A percentile compares a stretch with the other conserved stretches of the same genome.
phyloP scores from a whole-genome alignment of 2,113 vertebrate genomes.

The Conger conger region DNA sequence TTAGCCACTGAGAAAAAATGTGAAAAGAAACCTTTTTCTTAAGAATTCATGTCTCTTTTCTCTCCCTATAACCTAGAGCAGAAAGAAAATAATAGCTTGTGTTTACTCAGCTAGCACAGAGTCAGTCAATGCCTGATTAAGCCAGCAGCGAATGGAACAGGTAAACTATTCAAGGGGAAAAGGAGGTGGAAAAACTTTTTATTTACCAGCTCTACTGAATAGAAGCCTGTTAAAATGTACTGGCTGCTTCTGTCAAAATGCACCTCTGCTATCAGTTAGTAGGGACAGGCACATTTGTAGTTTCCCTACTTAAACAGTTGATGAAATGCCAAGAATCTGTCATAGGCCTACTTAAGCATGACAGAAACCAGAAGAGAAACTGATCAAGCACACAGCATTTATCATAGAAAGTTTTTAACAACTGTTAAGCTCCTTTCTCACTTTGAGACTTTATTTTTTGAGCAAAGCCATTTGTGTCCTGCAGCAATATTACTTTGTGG shows the following conservation, averaged over 20 bases:
- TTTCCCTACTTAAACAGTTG: not conserved
- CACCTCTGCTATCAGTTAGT: slow-evolving; percentile 16
- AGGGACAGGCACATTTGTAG: not conserved
- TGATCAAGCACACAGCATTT: not conserved
- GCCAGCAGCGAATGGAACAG: slow-evolving; percentile 29
- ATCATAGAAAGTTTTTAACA: not conserved
- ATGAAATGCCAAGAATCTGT: slow-evolving; percentile 34
- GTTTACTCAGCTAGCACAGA: slow-evolving; percentile 7
- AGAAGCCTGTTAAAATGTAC: slow-evolving; percentile 22
- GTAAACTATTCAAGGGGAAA: slow-evolving; percentile 37
- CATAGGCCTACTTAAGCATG: slow-evolving; percentile 16
- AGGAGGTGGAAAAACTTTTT: slow-evolving; percentile 33
- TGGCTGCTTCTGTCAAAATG: slow-evolving; percentile 18
- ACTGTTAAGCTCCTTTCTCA: not conserved
- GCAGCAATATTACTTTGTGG: not conserved
- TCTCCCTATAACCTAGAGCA: not conserved
- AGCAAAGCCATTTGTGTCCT: not conserved
- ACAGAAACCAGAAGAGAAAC: not conserved
- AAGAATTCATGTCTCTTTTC: not conserved
- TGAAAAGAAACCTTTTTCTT: not conserved
- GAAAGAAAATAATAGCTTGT: not conserved
- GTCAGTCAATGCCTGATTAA: not conserved
- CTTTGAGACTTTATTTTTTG: not conserved
- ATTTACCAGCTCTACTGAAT: slow-evolving; percentile 21
- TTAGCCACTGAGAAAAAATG: not conserved